Evolutionary conservation across 2,797 vertebrate species (phyloP).

Genomic region (Tangara arthus): DNA sequence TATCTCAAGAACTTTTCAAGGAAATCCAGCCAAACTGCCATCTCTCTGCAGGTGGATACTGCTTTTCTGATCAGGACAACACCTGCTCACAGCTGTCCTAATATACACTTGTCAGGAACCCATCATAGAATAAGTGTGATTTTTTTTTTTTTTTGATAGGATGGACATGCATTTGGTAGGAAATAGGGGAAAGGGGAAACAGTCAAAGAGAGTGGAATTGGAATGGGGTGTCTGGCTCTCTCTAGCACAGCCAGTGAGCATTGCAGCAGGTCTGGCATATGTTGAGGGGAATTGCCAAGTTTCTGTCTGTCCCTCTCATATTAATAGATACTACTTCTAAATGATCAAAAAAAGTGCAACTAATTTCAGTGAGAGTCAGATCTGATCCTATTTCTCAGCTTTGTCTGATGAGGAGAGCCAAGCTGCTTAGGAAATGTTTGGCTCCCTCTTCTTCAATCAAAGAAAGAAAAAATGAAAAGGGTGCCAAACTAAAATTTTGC

Average conservation of each 20-base stretch:
- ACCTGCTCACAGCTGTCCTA: background rate
- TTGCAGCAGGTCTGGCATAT: background rate
- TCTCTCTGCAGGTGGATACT: background rate
- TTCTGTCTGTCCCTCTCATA: background rate
- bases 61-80: background rate
- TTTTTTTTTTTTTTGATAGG: background rate
- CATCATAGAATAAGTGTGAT: background rate
- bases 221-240: background rate
- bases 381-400: background rate
- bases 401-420: background rate
- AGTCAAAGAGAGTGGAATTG: background rate
- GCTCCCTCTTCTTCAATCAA: background rate
- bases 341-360: background rate
- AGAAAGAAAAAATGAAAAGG: background rate
- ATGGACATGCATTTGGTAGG: background rate
- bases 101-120: background rate
- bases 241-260: background rate
- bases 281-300: background rate
- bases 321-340: background rate
- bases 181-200: background rate
- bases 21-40: slow-evolving; percentile 8
- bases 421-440: background rate
- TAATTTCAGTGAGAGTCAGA: background rate
- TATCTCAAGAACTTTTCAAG: background rate
- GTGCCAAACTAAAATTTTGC: background rate